These are phyloP conservation scores for Leucophenga varia DNA, from an alignment of 1,140 invertebrate species.

Conservation along the genomic window DNA sequence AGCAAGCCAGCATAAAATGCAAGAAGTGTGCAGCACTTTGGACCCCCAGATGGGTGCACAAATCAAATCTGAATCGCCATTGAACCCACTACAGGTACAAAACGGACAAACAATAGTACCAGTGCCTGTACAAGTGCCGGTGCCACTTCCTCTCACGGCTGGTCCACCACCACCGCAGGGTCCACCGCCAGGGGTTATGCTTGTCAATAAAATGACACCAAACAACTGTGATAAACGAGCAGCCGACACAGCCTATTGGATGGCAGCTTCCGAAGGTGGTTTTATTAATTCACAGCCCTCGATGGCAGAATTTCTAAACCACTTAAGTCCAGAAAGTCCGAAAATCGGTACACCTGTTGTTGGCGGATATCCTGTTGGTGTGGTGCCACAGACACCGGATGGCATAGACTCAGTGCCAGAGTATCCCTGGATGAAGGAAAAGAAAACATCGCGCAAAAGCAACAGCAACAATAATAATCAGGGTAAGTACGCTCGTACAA, in stretches of 20 bases:
- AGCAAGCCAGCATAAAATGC: constrained; percentile 37
- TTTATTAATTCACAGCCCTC: constrained; percentile 91
- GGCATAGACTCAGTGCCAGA: constrained; percentile 77
- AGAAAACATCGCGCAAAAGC: constrained; percentile 90
- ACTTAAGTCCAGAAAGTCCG: constrained; percentile 64
- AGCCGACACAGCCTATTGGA: constrained; percentile 47
- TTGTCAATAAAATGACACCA: constrained; percentile 49
- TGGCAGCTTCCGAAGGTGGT: constrained; percentile 69
- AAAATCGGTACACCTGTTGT: constrained; percentile 58
- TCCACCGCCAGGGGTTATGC: constrained; percentile 40
- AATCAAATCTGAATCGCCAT: constrained; percentile 53
- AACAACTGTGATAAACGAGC: constrained; percentile 57
- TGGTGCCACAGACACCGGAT: constrained; percentile 59
- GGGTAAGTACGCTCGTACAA: constrained; percentile 74
- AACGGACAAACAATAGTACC: constrained; percentile 31
- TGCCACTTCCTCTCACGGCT: constrained; percentile 10
- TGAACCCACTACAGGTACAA: constrained; percentile 49
- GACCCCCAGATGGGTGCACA: constrained; percentile 53
- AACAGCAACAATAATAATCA: constrained; percentile 74
- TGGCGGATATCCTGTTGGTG: constrained; percentile 46
- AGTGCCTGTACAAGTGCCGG: constrained; percentile 10
- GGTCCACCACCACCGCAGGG: constrained; percentile 30
- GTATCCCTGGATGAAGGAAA: constrained; percentile 97
- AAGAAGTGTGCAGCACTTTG: constrained; percentile 53
- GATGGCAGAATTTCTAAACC: constrained; percentile 88